A percentile compares a stretch with the other conserved stretches of the same genome.
Conservation (phyloP, 2,888 invertebrate species). For the Scrobipalpa costella region DNA sequence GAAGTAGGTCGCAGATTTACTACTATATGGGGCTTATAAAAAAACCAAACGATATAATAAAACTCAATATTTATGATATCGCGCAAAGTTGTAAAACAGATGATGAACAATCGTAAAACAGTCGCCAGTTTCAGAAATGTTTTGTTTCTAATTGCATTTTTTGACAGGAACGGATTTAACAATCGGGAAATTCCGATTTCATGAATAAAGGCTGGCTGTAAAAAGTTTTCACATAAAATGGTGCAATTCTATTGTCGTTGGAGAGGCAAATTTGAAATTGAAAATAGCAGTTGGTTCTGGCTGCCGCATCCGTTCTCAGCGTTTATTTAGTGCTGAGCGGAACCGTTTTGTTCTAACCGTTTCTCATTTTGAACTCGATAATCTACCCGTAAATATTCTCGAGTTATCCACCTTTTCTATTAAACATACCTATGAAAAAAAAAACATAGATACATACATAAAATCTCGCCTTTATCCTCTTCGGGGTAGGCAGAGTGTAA, state of each 20-base stretch:
- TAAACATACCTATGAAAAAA: too few species aligned
- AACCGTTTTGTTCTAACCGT: constrained; percentile 43
- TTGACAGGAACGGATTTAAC: constrained; percentile 34
- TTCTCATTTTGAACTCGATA: constrained; percentile 8
- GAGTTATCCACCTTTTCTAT: too few species aligned
- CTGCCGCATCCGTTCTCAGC: constrained; percentile 41
- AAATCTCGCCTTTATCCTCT: too few species aligned
- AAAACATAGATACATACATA: too few species aligned
- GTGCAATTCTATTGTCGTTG: constrained; percentile 64
- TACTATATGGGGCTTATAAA: constrained; percentile 4
- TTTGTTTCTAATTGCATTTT: constrained; percentile 12
- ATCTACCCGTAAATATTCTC: too few species aligned
- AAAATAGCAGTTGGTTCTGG: constrained; percentile 64
- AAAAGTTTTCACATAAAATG: constrained; percentile 62
- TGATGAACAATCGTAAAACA: background rate
- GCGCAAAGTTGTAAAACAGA: constrained; percentile 1
- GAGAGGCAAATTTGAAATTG: constrained; percentile 72
- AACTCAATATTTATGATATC: constrained; percentile 7
- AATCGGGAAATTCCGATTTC: constrained; percentile 51
- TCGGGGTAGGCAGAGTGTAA: too few species aligned
- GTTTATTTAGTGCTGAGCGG: constrained; percentile 25
- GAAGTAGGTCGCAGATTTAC: constrained; percentile 20
- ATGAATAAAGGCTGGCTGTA: constrained; percentile 51
- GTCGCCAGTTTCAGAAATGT: background rate
- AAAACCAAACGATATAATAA: constrained; percentile 5